Evolutionary conservation across 2,888 invertebrate genomes (phyloP).

Genomic region (Mongoloraphidia duomilia): DNA sequence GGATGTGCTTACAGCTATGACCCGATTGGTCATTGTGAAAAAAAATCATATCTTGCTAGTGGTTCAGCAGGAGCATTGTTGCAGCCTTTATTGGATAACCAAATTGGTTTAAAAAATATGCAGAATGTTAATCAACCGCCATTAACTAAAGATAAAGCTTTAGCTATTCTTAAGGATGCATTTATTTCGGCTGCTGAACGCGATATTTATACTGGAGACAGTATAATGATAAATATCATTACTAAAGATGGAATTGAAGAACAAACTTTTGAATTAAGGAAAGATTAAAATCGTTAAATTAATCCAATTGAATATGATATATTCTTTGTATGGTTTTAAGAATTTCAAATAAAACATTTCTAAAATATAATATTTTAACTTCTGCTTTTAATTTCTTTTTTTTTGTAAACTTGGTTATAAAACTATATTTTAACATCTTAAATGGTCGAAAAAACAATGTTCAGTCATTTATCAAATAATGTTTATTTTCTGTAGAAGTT

Average conservation of each 20-base stretch:
- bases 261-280: conserved; percentile 60
- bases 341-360: too few species aligned
- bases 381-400: too few species aligned
- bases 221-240: conserved; percentile 70
- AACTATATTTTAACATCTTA: too few species aligned
- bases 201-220: conserved; percentile 95
- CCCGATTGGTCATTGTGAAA: conserved; percentile 90
- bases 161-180: conserved; percentile 80
- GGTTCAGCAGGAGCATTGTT: conserved; percentile 83
- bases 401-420: too few species aligned
- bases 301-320: conserved; percentile 6
- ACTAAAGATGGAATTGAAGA: conserved; percentile 74
- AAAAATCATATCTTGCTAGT: conserved; percentile 69
- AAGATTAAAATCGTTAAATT: conserved; percentile 51
- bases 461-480: too few species aligned
- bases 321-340: too few species aligned
- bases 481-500: too few species aligned
- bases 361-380: too few species aligned
- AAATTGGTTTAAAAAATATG: conserved; percentile 84
- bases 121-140: conserved; percentile 48
- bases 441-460: too few species aligned
- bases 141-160: conserved; percentile 65
- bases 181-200: conserved; percentile 97
- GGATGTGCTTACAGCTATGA: conserved; percentile 95
- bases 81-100: conserved; percentile 92